phyloP scores from a whole-genome alignment of 2,113 vertebrate genomes.

The Spizaetus ornatus region DNA sequence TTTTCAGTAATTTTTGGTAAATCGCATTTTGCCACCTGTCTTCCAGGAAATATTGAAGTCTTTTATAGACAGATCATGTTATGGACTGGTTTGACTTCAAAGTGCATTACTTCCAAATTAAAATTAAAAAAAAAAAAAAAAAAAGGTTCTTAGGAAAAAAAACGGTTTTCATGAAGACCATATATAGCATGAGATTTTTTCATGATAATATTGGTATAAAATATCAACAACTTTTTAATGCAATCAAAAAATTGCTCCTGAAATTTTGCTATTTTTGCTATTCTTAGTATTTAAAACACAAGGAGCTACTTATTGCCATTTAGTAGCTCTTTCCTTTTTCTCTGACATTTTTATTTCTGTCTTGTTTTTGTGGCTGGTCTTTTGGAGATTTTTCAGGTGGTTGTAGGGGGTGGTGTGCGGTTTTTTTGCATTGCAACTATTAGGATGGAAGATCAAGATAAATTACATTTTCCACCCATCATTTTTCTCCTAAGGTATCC shows the following conservation, averaged over 20 bases:
- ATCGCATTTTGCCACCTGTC: background rate
- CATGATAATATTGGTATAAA: background rate
- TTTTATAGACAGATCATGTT: background rate
- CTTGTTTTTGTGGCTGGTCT: background rate
- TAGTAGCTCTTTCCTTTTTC: background rate
- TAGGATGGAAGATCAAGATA: constrained; percentile 21
- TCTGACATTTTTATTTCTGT: background rate
- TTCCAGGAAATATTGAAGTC: background rate
- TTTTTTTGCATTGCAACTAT: background rate
- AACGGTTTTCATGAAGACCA: background rate
- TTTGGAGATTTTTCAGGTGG: background rate
- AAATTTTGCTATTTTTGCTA: background rate
- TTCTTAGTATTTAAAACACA: background rate
- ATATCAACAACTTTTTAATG: background rate
- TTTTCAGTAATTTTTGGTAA: background rate
- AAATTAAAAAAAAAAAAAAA: background rate
- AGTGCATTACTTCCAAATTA: background rate
- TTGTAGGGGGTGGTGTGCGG: rapidly evolving
- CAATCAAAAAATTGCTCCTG: background rate
- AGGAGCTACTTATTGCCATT: background rate
- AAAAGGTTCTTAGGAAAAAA: background rate
- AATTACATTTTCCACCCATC: constrained; percentile 23
- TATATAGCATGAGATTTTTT: background rate
- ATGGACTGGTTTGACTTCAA: background rate
- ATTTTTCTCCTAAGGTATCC: constrained; percentile 10